phyloP scores from a whole-genome alignment of 2,797 vertebrate genomes.

The Tangara arthus region DNA sequence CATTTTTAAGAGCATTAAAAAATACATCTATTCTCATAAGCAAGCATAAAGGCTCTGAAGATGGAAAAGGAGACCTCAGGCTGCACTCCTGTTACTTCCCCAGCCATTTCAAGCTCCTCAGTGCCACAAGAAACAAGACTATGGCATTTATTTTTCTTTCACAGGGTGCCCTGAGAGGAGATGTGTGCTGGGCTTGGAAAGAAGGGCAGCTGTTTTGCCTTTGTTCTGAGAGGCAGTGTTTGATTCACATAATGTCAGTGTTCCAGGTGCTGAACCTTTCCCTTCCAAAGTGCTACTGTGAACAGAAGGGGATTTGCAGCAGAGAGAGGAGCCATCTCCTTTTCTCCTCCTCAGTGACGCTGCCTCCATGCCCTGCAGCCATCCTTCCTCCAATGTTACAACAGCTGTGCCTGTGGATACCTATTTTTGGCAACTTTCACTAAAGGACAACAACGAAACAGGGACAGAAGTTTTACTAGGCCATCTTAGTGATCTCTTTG shows the following conservation, averaged over 20 bases:
- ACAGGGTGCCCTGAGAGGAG: not conserved
- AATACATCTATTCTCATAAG: not conserved
- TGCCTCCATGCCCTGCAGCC: not conserved
- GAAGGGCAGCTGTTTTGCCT: not conserved
- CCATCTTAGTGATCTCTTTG: not conserved
- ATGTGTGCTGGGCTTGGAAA: fast-evolving
- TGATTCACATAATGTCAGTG: fast-evolving
- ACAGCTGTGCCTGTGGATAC: not conserved
- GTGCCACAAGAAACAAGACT: not conserved
- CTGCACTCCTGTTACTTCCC: not conserved
- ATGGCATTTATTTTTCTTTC: not conserved
- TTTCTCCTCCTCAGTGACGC: not conserved
- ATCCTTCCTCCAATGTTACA: not conserved
- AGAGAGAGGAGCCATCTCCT: not conserved
- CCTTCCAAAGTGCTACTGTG: not conserved
- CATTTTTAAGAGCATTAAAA: not conserved
- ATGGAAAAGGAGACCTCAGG: not conserved
- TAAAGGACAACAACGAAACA: not conserved
- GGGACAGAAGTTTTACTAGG: not conserved
- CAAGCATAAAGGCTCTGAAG: not conserved
- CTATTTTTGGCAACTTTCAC: not conserved
- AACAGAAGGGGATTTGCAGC: not conserved
- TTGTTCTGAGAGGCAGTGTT: fast-evolving
- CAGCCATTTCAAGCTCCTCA: not conserved
- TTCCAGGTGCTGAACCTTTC: not conserved